Base-by-base conservation (phyloP, 1,140 invertebrate genomes). In the Tetraneura akinire region DNA sequence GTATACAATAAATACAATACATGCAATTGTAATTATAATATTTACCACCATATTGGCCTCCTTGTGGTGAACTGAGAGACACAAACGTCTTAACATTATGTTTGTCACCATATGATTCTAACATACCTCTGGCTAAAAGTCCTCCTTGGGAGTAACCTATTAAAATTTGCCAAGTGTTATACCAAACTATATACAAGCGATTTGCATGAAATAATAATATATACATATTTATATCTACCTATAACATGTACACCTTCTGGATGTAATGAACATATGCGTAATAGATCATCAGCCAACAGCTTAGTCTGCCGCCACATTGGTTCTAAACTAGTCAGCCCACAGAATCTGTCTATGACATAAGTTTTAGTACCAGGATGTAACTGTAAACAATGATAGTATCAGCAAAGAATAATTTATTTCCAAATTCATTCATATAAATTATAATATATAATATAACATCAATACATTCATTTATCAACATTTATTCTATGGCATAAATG, bases 21-120 rank as follows among this genome's bases (percentile, higher is more conserved):
- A 47, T 26, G 9, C 37, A 18, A 53, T 9, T 55, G 14, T 32
- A 42, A 74, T n/a, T 81, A 82, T 68, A 68, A 80, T 57, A 83
- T 87, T 85, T 90, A 96, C 94, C 94, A 89, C 95, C 95, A 88
- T 93, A 97, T 87, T 96, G 94, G 0, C 95, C 95, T 80, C 91
- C 94, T 86, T 96, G 94, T 3, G 95, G 95, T 1, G 93, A 93
- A 82, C 94, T 96, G 23, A 97, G 83, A 0, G 94, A 96, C 83
- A 97, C 94, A 83, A 96, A 96, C 80, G 90, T 95, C 45, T 90
- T 88, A 1, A 96, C 91, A 84, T 93, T 93, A 83, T 96, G 92
- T 82, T 92, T 86, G 0, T 91, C 87, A 0, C 91, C 88, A 84
- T 91, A 92, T 71, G 90, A 89, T 87, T 95, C 90, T 47, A 96